phyloP scores from a whole-genome alignment of 1,140 invertebrate genomes.

The Drosophila obscura region DNA sequence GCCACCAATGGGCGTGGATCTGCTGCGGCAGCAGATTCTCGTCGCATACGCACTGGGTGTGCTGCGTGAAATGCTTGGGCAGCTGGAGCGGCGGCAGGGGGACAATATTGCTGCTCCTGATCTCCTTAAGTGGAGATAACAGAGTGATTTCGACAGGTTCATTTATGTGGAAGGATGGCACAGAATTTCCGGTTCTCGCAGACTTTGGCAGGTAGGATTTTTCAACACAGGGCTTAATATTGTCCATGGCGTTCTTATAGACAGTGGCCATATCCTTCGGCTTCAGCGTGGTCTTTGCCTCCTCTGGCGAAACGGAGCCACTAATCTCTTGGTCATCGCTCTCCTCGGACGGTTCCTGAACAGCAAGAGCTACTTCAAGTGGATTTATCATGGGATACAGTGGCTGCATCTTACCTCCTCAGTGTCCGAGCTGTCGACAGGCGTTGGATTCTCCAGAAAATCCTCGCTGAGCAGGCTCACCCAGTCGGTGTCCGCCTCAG shows the following conservation, averaged over 20 bases:
- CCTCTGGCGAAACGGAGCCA: not conserved
- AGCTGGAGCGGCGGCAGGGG: slow-evolving; percentile 11
- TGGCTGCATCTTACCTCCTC: slow-evolving; percentile 25
- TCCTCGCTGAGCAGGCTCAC: slow-evolving; percentile 46
- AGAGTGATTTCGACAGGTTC: not conserved
- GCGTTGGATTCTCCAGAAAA: slow-evolving; percentile 2
- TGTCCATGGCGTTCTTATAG: slow-evolving; percentile 1
- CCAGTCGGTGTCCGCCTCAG: slow-evolving; percentile 45
- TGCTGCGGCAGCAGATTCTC: slow-evolving; percentile 1
- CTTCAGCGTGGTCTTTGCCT: not conserved
- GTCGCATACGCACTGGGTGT: not conserved
- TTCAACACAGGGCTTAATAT: not conserved
- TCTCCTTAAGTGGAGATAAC: no score
- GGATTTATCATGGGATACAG: not conserved
- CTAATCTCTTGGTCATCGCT: not conserved
- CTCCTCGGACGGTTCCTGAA: slow-evolving; percentile 52
- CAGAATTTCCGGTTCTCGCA: slow-evolving; percentile 6
- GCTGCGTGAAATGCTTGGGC: not conserved
- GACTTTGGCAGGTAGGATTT: not conserved
- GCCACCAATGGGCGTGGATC: slow-evolving; percentile 66
- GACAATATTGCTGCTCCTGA: slow-evolving; percentile 1
- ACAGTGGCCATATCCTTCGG: slow-evolving; percentile 20
- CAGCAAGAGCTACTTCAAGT: slow-evolving; percentile 5
- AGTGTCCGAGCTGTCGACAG: slow-evolving; percentile 8
- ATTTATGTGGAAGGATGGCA: slow-evolving; percentile 5